phyloP scores from a whole-genome alignment of 2,888 invertebrate species.

The Thereva unica region DNA sequence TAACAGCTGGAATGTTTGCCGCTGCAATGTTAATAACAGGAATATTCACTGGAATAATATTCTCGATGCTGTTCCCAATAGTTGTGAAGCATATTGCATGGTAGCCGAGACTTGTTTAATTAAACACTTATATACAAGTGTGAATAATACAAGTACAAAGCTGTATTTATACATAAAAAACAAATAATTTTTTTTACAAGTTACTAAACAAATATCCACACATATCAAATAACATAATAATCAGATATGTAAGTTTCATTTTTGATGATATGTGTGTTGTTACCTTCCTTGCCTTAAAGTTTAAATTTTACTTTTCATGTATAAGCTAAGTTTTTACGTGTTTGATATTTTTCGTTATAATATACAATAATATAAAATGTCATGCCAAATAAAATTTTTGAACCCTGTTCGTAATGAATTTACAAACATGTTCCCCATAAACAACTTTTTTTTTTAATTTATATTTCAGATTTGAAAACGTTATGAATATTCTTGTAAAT shows the following conservation, averaged over 20 bases:
- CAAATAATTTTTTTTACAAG: background rate
- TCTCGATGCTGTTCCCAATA: conserved; percentile 71
- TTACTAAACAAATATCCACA: too few relatives aligned
- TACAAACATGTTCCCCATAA: too few relatives aligned
- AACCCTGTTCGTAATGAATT: too few relatives aligned
- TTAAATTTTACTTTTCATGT: conserved; percentile 21
- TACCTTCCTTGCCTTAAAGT: conserved; percentile 27
- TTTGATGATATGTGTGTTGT: conserved; percentile 10
- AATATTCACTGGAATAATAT: conserved; percentile 79
- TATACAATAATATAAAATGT: background rate
- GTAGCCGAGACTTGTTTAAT: conserved; percentile 27
- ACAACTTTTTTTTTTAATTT: too few relatives aligned
- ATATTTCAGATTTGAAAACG: too few relatives aligned
- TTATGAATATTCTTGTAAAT: too few relatives aligned
- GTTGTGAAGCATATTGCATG: conserved; percentile 57
- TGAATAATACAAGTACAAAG: conserved; percentile 8
- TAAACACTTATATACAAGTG: conserved; percentile 3
- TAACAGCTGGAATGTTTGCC: conserved; percentile 94
- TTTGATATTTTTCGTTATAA: conserved; percentile 32
- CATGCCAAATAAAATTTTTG: too few relatives aligned
- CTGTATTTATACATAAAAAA: conserved; percentile 10
- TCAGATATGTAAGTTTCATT: background rate
- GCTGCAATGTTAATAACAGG: conserved; percentile 91
- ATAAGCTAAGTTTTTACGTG: conserved; percentile 29
- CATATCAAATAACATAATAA: background rate